Evolutionary conservation across 2,797 vertebrate species (phyloP).

Genomic region (Gymnothorax reevesii): DNA sequence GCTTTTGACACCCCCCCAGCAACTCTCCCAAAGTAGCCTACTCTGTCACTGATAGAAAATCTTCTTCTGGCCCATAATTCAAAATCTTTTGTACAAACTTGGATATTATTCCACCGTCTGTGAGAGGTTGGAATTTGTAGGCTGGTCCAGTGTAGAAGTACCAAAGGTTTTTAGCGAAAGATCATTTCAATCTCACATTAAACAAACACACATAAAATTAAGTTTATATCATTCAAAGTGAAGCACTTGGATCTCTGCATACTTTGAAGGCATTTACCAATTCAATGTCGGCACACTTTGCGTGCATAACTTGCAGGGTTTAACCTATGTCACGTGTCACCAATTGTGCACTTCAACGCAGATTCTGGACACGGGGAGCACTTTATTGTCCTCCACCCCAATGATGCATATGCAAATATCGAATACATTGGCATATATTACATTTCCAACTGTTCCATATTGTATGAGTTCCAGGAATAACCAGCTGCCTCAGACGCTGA

Average conservation of each 20-base stretch:
- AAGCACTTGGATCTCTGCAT: not conserved
- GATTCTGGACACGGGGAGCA: conserved; percentile 6
- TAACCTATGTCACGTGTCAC: conserved; percentile 15
- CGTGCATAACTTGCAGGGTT: not conserved
- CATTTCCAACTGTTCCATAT: conserved; percentile 37
- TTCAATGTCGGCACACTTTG: not conserved
- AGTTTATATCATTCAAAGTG: not conserved
- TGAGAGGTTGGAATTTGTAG: not conserved
- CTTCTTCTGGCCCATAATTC: not conserved
- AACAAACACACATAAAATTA: not conserved
- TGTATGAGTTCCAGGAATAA: conserved; percentile 39
- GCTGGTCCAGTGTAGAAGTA: not conserved
- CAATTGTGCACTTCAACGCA: not conserved
- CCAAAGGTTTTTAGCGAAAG: not conserved
- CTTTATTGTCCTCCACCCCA: not conserved
- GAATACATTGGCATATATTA: conserved; percentile 39
- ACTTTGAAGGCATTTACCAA: not conserved
- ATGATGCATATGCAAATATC: conserved; percentile 28
- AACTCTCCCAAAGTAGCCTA: not conserved
- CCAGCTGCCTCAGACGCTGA: conserved; percentile 33
- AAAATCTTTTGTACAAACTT: not conserved
- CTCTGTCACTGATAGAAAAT: not conserved
- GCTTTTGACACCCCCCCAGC: not conserved
- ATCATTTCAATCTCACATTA: not conserved
- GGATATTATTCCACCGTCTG: not conserved